Evolutionary conservation across 1,140 invertebrate genomes (phyloP).

Genomic region (Spodoptera litura): DNA sequence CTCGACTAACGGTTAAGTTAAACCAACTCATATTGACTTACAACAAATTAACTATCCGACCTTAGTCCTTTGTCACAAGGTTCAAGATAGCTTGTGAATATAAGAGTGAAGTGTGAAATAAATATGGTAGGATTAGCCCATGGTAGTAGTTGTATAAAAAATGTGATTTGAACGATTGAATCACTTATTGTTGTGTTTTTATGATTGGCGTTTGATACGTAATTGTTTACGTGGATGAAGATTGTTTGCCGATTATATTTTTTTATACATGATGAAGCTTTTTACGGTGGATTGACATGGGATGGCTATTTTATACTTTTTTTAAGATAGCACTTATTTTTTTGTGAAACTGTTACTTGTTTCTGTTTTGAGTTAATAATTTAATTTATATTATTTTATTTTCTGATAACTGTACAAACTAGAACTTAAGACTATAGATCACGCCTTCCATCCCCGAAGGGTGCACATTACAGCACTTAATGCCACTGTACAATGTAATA

Average conservation of each 20-base stretch:
- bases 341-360: too few relatives aligned
- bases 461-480: too few relatives aligned
- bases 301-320: neutral
- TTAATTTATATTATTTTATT: too few relatives aligned
- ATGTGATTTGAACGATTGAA: conserved; percentile 13
- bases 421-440: too few relatives aligned
- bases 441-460: too few relatives aligned
- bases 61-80: neutral
- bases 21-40: conserved; percentile 1
- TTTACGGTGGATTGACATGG: too few relatives aligned
- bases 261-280: too few relatives aligned
- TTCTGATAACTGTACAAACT: too few relatives aligned
- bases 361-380: too few relatives aligned
- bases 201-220: neutral
- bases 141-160: conserved; percentile 12
- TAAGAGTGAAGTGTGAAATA: too few relatives aligned
- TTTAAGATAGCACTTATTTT: neutral
- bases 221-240: neutral
- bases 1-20: conserved; percentile 51
- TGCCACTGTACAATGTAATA: too few relatives aligned
- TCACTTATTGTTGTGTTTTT: neutral
- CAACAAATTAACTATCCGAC: neutral
- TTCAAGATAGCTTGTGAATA: neutral
- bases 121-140: neutral
- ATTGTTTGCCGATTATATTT: too few relatives aligned